Conservation (phyloP, 2,888 invertebrate genomes). For the Erebia aethiops region DNA sequence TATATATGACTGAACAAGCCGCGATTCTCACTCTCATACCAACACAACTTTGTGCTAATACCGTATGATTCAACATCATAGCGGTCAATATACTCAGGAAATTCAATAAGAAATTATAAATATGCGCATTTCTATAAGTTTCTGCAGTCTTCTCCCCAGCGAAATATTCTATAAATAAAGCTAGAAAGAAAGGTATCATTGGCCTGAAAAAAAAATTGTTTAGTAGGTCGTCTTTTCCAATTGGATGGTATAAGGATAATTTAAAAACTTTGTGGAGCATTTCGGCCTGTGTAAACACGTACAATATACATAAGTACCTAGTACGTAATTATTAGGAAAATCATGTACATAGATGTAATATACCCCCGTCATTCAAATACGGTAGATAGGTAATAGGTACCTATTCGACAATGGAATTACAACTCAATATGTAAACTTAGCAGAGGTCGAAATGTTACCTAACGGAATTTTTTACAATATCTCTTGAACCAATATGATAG, state of each 20-base stretch:
- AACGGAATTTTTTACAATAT: too few relatives aligned
- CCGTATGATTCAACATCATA: conserved; percentile 85
- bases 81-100: conserved; percentile 81
- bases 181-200: conserved; percentile 83
- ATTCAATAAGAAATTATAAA: conserved; percentile 85
- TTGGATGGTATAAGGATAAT: conserved; percentile 12
- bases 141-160: conserved; percentile 76
- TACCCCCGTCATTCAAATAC: too few relatives aligned
- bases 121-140: conserved; percentile 83
- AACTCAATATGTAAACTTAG: too few relatives aligned
- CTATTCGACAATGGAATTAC: too few relatives aligned
- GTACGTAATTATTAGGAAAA: too few relatives aligned
- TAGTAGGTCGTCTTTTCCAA: background rate
- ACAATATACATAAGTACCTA: too few relatives aligned
- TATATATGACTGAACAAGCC: conserved; percentile 90
- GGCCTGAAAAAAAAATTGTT: conserved; percentile 78
- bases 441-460: too few relatives aligned
- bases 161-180: conserved; percentile 85
- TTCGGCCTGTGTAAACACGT: too few relatives aligned
- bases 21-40: conserved; percentile 91
- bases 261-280: too few relatives aligned
- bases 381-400: too few relatives aligned
- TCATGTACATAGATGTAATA: too few relatives aligned
- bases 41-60: conserved; percentile 82
- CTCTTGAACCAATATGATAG: too few relatives aligned